These are phyloP conservation scores for Steinernema feltiae DNA, from an alignment of 1,140 invertebrate species.

Conservation along the genomic window DNA sequence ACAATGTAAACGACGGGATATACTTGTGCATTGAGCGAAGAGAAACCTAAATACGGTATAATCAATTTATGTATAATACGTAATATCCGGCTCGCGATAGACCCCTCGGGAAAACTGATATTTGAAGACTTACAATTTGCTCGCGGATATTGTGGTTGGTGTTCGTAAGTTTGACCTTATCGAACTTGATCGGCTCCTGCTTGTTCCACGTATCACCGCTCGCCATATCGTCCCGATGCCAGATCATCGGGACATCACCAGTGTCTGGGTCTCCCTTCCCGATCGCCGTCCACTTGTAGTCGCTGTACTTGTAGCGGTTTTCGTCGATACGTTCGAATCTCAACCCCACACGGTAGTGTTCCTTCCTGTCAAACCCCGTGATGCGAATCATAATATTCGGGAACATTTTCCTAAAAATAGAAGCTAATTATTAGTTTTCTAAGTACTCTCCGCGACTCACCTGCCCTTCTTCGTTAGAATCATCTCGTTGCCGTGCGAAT, in stretches of 20 bases:
- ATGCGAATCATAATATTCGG: not conserved
- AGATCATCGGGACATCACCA: not conserved
- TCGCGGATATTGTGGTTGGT: not conserved
- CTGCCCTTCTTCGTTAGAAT: slow-evolving; percentile 7
- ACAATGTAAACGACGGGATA: not conserved
- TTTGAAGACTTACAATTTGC: not conserved
- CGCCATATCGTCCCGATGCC: not conserved
- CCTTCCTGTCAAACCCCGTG: not conserved
- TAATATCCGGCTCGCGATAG: too few relatives aligned
- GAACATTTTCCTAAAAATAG: slow-evolving; percentile 4
- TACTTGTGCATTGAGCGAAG: not conserved
- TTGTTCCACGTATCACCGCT: not conserved
- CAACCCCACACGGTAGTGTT: not conserved
- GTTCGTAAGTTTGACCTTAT: not conserved
- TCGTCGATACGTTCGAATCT: not conserved
- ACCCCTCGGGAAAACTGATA: not conserved
- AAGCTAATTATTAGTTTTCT: too few relatives aligned
- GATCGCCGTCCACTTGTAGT: not conserved
- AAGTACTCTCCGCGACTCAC: too few relatives aligned
- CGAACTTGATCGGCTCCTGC: not conserved
- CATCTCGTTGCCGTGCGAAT: not conserved
- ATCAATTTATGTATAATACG: too few relatives aligned
- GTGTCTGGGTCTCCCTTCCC: not conserved
- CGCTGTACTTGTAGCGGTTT: not conserved
- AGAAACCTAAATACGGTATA: not conserved